These are phyloP conservation scores for Emys orbicularis DNA, from an alignment of 2,797 vertebrate genomes.

Conservation along the genomic window DNA sequence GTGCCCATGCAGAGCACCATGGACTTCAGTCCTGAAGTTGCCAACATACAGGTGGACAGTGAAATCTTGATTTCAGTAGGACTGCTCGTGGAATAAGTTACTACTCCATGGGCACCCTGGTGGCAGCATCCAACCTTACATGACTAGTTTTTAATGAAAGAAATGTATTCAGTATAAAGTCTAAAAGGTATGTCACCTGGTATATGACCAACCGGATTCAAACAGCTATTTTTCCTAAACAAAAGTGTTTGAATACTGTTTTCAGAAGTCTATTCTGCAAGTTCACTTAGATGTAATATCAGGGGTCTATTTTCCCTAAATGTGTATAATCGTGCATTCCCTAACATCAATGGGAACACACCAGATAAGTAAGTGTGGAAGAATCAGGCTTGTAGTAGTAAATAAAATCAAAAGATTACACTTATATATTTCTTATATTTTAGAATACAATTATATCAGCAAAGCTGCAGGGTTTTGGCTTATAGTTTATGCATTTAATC, in stretches of 20 bases:
- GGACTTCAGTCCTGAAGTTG: background rate
- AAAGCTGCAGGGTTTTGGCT: background rate
- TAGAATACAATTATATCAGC: rapidly evolving
- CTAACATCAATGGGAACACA: rapidly evolving
- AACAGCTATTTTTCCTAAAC: background rate
- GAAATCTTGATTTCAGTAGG: rapidly evolving
- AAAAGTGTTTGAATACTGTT: background rate
- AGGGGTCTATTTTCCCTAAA: background rate
- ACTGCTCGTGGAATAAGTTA: rapidly evolving
- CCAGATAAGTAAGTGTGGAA: rapidly evolving
- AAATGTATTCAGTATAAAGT: rapidly evolving
- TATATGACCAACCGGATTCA: rapidly evolving
- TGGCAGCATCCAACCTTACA: background rate
- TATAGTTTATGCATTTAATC: background rate
- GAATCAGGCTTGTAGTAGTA: background rate
- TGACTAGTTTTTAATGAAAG: rapidly evolving
- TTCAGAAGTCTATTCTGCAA: background rate
- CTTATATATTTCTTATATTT: rapidly evolving
- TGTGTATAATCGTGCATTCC: rapidly evolving
- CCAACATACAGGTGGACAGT: background rate
- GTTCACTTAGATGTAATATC: background rate
- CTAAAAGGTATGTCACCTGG: rapidly evolving
- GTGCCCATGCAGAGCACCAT: rapidly evolving
- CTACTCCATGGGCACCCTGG: background rate
- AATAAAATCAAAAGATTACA: background rate